A percentile compares a stretch with the other conserved stretches of the same genome.
These are phyloP conservation scores for Scolopax bukidnonensis DNA, from an alignment of 2,797 vertebrate genomes.

Conservation along the genomic window DNA sequence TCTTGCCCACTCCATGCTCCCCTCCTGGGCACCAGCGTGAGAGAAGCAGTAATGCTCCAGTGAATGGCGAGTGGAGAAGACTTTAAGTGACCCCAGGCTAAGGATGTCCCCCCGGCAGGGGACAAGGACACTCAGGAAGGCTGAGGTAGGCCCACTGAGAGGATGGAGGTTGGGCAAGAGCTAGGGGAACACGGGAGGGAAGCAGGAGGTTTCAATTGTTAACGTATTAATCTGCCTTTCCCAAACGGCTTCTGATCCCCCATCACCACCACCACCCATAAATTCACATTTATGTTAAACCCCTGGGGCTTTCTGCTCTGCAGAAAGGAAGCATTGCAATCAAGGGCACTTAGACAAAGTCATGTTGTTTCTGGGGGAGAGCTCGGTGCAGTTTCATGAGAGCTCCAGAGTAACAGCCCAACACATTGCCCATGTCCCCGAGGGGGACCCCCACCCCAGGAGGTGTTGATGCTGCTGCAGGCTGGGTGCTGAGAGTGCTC, in stretches of 20 bases:
- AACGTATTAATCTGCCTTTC: constrained; percentile 21
- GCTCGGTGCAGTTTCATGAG: background rate
- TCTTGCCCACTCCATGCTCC: background rate
- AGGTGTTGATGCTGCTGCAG: background rate
- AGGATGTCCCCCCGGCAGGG: fast-evolving
- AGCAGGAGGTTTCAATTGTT: background rate
- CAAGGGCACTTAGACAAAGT: constrained; percentile 32
- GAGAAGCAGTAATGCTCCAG: background rate
- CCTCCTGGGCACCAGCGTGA: background rate
- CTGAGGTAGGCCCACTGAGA: background rate
- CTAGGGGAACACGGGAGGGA: background rate
- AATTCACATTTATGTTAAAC: constrained; percentile 20
- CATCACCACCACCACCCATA: background rate
- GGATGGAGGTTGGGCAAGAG: background rate
- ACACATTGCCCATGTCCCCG: fast-evolving
- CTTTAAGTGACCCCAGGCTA: background rate
- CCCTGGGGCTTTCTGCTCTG: background rate
- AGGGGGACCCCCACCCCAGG: fast-evolving
- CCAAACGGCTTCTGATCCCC: background rate
- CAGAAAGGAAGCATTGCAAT: background rate
- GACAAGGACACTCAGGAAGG: background rate
- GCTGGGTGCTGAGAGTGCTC: background rate
- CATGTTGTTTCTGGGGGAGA: background rate
- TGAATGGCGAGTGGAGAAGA: background rate
- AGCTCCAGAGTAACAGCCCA: background rate